Base-by-base conservation (phyloP, 2,797 vertebrate genomes). In the Bryconaethiops microstoma region DNA sequence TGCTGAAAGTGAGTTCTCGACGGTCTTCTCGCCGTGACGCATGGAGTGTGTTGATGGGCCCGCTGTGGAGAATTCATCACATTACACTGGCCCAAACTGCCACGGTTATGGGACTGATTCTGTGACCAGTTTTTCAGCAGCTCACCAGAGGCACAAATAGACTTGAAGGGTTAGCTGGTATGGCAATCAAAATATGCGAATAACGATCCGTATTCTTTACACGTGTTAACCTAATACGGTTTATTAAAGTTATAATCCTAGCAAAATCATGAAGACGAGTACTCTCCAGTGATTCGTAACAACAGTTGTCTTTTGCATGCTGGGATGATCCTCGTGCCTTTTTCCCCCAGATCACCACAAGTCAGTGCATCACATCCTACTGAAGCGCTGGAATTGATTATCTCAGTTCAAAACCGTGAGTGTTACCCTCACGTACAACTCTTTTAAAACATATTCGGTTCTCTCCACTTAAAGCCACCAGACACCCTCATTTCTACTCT, bases 301-400 rank as follows among this genome's bases (percentile, higher is more conserved):
- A 71, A 48, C 13, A 40, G 52, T 57, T 19, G 70, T 35, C 25
- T 73, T 12, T 12, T 40, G 29, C 25, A 57, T 13, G 17, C 19
- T 45, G 19, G 13, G 19, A n/a, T 42, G 35, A 64, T 70, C 21
- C 21, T 13, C 21, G 21, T 50, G 50, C 57, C 52, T 29, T 55
- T 39, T 72, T 57, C 10, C 17, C 52, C 67, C 25, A 64, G 67
- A 55, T 29, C 83, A 82, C 63, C 63, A 80, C 84, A 85, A 80
- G 82, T 82, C 79, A 40, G 10, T 73, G 52, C 50, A 16, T 73
- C 52, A n/a, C 70, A 39, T 71, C 69, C 29, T 14, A 39, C 52
- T 21, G 39, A 72, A 39, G 45, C 70, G 17, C 17, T 72, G 70
- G 48, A 55, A 55, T 35, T 55, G 23, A 23, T 59, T 60, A 59